Evolutionary conservation across 2,888 invertebrate species (phyloP), one percentile per base, ranked within the genome.

Genomic region (Argynnis bischoffii): DNA sequence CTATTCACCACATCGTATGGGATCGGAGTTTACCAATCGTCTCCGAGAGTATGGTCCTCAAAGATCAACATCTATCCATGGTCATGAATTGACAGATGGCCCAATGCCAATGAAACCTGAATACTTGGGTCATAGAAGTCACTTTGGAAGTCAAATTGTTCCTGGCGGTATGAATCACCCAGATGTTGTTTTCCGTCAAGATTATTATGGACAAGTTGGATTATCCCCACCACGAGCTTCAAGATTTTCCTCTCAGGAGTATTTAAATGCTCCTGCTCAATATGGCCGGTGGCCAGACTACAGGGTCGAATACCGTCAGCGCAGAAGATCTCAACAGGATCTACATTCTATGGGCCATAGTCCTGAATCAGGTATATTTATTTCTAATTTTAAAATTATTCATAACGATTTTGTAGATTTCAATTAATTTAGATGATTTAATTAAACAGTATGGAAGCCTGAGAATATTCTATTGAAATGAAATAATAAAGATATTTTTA

Each of bases 201-300:
- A 92, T 57, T 88, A 89, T 78, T 92, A 91, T 72, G 79, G 74
- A 5, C 90, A 88, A 76, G 82, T 86, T 79, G 90, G 90, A 13
- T 88, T 86, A 70, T 87, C 89, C 0, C 88, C 89, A 2, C 88
- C 92, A 11, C 81, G 93, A 2, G 88, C 91, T 5, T 86, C 91
- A 5, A 75, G 93, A 65, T 93, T 93, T 73, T 92, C 93, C 0
- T 93, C 93, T 6, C 93, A 93, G 80, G 93, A 93, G 85, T 92
- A 93, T 61, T 73, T 93, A 80, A 90, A 92, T 66, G 87, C 87
- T 31, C 89, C 91, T 1, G 87, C 87, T 50, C 88, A 89, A 78
- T 88, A 86, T 68, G 91, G 88, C 0, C 79, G 92, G 18, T 93
- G 92, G 88, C 89, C 88, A 4, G 92, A 92, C 75, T 86, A 90